Evolutionary conservation across 37 sponge, comb jelly and placozoan species (phyloP).

Genomic region (Amphimedon queenslandica): DNA sequence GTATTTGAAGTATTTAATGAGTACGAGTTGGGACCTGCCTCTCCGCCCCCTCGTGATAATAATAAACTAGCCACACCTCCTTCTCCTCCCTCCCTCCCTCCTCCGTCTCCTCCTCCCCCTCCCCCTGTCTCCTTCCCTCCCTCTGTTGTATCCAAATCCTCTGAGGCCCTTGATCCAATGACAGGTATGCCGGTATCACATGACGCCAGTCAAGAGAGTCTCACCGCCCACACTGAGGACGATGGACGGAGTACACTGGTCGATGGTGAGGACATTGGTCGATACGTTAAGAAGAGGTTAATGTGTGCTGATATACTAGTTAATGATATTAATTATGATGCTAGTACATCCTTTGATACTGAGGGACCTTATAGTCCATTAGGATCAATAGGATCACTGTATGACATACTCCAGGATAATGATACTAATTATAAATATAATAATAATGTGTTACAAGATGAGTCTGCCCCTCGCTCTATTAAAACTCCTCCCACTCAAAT

Average conservation of each 20-base stretch:
- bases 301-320: constrained; percentile 26
- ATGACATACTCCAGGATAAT: constrained; percentile 43
- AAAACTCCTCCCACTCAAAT: no score
- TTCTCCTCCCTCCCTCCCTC: background rate
- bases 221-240: background rate
- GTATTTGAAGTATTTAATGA: no score
- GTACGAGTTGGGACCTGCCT: background rate
- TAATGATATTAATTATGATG: constrained; percentile 31
- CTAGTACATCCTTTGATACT: constrained; percentile 18
- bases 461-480: no score
- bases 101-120: background rate
- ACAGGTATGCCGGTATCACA: background rate
- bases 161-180: background rate
- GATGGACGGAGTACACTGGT: background rate
- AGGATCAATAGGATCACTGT: constrained; percentile 54
- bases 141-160: background rate
- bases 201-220: background rate
- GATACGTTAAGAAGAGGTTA: constrained; percentile 18
- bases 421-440: no score
- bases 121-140: no score
- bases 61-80: no score
- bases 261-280: constrained; percentile 13
- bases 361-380: constrained; percentile 57
- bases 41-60: background rate
- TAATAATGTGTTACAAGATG: no score